A percentile compares a stretch with the other conserved stretches of the same genome.
phyloP scores from a whole-genome alignment of 2,888 invertebrate species.

The Drosophila koepferae region DNA sequence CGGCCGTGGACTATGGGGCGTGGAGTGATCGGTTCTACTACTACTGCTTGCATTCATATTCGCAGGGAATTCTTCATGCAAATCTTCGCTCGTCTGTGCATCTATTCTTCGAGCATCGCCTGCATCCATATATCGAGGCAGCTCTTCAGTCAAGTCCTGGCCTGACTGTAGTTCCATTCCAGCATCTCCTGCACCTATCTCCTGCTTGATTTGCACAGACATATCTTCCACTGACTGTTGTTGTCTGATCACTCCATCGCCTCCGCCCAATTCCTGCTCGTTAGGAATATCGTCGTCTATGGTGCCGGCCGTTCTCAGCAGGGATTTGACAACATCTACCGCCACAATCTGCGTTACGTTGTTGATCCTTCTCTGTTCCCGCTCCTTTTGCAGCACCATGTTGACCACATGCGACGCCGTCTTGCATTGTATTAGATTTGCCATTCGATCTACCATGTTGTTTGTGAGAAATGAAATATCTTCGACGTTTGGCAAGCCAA shows the following conservation, averaged over 20 bases:
- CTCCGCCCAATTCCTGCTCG: not conserved
- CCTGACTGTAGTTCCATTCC: not conserved
- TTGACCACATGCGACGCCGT: slow-evolving; percentile 4
- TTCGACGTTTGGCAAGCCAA: not conserved
- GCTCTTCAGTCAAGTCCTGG: not conserved
- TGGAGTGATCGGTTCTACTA: too few relatives aligned
- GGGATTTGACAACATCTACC: not conserved
- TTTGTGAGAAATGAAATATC: not conserved
- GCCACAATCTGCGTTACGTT: not conserved
- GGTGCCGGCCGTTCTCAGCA: not conserved
- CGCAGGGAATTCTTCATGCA: too few relatives aligned
- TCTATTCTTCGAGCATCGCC: not conserved
- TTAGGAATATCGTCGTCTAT: not conserved
- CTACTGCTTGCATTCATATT: too few relatives aligned
- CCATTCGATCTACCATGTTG: not conserved
- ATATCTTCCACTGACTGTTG: too few relatives aligned
- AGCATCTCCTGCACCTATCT: not conserved
- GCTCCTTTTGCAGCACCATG: not conserved
- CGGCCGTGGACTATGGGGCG: not conserved
- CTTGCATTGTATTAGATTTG: not conserved
- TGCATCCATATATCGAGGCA: too few relatives aligned
- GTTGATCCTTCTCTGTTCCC: not conserved
- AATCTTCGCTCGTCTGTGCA: not conserved
- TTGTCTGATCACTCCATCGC: not conserved
- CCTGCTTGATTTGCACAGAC: not conserved